Evolutionary conservation across 2,113 vertebrate species (phyloP).

Genomic region (Limnothrissa miodon): DNA sequence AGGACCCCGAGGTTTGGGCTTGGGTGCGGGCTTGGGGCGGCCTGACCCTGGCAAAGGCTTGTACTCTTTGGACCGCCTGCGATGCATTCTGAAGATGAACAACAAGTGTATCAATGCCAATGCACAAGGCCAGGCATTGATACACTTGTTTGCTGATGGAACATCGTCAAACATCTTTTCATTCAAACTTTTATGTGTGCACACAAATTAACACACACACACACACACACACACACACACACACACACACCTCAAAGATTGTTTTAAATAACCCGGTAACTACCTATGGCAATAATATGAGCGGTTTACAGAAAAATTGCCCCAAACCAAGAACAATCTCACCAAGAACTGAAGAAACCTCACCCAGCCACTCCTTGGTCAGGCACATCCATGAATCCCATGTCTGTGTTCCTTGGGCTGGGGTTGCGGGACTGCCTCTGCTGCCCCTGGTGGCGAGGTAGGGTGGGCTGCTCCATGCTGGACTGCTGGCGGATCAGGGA

Average conservation of each 20-base stretch:
- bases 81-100: conserved; percentile 64
- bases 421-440: conserved; percentile 40
- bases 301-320: too few relatives aligned
- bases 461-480: conserved; percentile 76
- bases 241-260: too few relatives aligned
- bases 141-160: too few relatives aligned
- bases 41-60: conserved; percentile 74
- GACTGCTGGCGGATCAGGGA: conserved; percentile 70
- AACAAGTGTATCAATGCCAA: not conserved
- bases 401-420: conserved; percentile 49
- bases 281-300: too few relatives aligned
- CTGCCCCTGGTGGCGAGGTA: conserved; percentile 68
- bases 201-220: not conserved
- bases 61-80: conserved; percentile 74
- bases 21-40: conserved; percentile 69
- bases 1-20: conserved; percentile 67
- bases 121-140: too few relatives aligned
- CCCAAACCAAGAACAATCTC: not conserved
- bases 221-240: not conserved
- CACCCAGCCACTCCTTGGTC: conserved; percentile 81
- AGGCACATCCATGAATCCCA: conserved; percentile 80
- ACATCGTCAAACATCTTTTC: not conserved
- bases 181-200: not conserved
- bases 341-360: conserved; percentile 35
- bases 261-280: too few relatives aligned